Evolutionary conservation across 2,888 invertebrate species (phyloP), one percentile per base, ranked within the genome.

Genomic region (Notocelia uddmanniana): DNA sequence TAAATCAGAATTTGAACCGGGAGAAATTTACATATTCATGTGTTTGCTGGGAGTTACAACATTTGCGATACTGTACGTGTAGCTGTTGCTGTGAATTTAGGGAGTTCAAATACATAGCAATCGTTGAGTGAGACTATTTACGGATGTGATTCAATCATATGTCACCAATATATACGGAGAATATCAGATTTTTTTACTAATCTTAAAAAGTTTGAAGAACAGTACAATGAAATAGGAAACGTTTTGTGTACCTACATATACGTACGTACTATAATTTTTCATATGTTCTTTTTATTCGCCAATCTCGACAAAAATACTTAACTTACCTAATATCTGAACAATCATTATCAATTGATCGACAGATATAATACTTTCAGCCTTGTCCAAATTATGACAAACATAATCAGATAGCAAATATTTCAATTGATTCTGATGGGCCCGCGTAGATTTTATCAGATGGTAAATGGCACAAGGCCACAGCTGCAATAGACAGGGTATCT

Each of bases 381-480:
- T 52, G 57, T 59, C 50, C 41, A 62, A 57, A 26, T 21, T 21
- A 1, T 37, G 54, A 31, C 23, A 19, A 66, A 54, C 13, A 54
- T 41, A 55, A 45, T 50, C 45, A 57, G 50, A 58, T 58, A 69
- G 37, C 63, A 37, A 57, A 69, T 55, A 45, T 57, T 45, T 48
- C 63, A 63, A 69, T 69, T 62, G 63, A 68, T 72, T 72, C 18
- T 72, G 68, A 62, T 68, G 60, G 67, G 34, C 45, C n/a, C 26
- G 37, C 45, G 37, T 45, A 57, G 63, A 75, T 77, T 76, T 79
- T 73, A 68, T 69, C 77, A 75, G 73, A 58, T 74, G 75, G 78
- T 70, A 85, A 81, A 79, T 83, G 78, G 84, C 79, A 83, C 85
- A 85, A 77, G 84, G 85, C 76, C 81, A 59, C 74, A 81, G 75